A percentile compares a stretch with the other conserved stretches of the same genome.
Conservation (phyloP, 2,888 invertebrate genomes). For the Caradrina kadenii region DNA sequence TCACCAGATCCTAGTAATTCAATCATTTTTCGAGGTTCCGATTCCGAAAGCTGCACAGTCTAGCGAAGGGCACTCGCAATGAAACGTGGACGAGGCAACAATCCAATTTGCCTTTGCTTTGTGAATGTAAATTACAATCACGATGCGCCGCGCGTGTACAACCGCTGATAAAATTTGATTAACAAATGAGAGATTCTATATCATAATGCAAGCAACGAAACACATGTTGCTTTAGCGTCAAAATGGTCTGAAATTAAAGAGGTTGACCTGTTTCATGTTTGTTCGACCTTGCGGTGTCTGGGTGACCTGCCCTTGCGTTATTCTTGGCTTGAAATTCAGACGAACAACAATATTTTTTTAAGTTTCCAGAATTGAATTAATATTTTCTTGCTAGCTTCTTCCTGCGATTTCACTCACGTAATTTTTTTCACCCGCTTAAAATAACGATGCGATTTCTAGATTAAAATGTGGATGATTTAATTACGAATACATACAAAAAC, state of each 20-base stretch:
- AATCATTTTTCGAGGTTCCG: slow-evolving; percentile 9
- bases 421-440: too few species aligned
- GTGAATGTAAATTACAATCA: slow-evolving; percentile 76
- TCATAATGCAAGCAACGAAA: slow-evolving; percentile 48
- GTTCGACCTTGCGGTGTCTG: neutral
- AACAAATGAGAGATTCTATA: slow-evolving; percentile 60
- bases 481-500: neutral
- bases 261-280: slow-evolving; percentile 5
- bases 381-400: too few species aligned
- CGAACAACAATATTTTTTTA: too few species aligned
- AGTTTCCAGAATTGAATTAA: too few species aligned
- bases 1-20: slow-evolving; percentile 1
- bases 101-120: slow-evolving; percentile 77
- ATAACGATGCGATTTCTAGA: slow-evolving; percentile 13
- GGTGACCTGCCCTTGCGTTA: slow-evolving; percentile 1
- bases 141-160: slow-evolving; percentile 51
- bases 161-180: slow-evolving; percentile 65
- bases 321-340: neutral
- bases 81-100: slow-evolving; percentile 63
- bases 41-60: slow-evolving; percentile 18
- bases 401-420: too few species aligned
- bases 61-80: slow-evolving; percentile 50
- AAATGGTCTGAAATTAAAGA: slow-evolving; percentile 12
- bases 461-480: neutral
- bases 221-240: slow-evolving; percentile 31